Evolutionary conservation across 2,888 invertebrate genomes (phyloP), one percentile per base, ranked within the genome.

Genomic region (Pseudococcus longispinus): DNA sequence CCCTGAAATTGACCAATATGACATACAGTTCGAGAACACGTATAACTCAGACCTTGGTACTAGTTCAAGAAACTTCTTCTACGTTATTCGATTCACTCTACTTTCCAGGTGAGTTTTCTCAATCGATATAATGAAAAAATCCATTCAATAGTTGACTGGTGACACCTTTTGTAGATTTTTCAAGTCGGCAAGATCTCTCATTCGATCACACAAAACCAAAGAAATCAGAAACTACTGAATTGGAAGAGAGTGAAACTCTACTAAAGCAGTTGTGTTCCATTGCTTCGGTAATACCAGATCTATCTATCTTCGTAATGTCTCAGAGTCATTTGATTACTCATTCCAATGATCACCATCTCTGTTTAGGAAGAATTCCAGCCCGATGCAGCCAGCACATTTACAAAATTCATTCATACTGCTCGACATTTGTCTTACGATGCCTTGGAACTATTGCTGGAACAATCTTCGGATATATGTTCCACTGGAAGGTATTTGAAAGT

Each of bases 1-100:
- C 94, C 51, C 92, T 96, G 88, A 94, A 95, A 89, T 95, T 96
- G 0, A 95, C 96, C 0, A 95, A 94, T 87, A 93, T 92, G 85
- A 93, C 93, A 88, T 93, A 94, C 0, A 96, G 96, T 0, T 95
- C 95, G 0, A 93, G 94, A 89, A 95, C 95, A 5, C 93, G 92
- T 83, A 91, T 91, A 89, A 90, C 87, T 89, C 89, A 83, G 51
- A 15, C 23, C 4, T 26, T 85, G 15, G 44, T 77, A 84, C 82
- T 89, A 26, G 84, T 84, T 51, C 42, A 82, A 37, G 88, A 88
- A 51, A 55, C 74, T 18, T 84, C 23, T 15, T 55, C 85, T 18
- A 70, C 29, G 15, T 15, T 70, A 8, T 70, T 70, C n/a, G 29
- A 26, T 70, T 70, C 70, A 0, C 29, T 87, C 2, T 29, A 74